These are phyloP conservation scores for Prionailurus bengalensis DNA, from an alignment of 2,113 vertebrate genomes.

Conservation along the genomic window DNA sequence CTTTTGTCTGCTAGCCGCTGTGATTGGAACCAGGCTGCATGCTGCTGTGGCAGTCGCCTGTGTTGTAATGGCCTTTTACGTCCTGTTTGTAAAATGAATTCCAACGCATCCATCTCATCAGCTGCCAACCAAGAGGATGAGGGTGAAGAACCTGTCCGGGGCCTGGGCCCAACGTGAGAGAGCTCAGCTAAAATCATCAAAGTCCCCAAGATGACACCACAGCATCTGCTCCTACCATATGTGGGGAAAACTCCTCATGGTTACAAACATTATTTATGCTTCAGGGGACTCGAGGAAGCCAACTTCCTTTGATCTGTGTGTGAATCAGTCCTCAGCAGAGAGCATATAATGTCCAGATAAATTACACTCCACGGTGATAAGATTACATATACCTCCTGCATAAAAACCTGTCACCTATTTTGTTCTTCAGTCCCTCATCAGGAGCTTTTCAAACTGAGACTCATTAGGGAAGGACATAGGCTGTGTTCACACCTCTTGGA, in stretches of 20 bases:
- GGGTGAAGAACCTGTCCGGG: conserved; percentile 60
- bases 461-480: conserved; percentile 33
- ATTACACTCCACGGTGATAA: conserved; percentile 37
- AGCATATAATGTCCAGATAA: conserved; percentile 68
- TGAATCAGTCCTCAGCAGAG: conserved; percentile 68
- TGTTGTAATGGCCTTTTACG: conserved; percentile 94
- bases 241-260: conserved; percentile 30
- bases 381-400: conserved; percentile 70
- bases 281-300: conserved; percentile 71
- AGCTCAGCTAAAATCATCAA: conserved; percentile 61
- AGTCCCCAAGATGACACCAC: conserved; percentile 59
- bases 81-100: conserved; percentile 95
- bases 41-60: conserved; percentile 93
- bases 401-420: conserved; percentile 54
- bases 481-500: conserved; percentile 50
- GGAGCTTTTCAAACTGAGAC: conserved; percentile 48
- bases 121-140: conserved; percentile 79
- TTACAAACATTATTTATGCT: conserved; percentile 66
- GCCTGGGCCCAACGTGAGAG: conserved; percentile 55
- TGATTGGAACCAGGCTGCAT: conserved; percentile 96
- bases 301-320: conserved; percentile 62
- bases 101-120: conserved; percentile 72
- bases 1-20: conserved; percentile 89
- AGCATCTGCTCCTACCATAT: conserved; percentile 22
- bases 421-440: conserved; percentile 53